phyloP scores from a whole-genome alignment of 37 sponge, comb jelly and placozoan species.

The Halichondria panicea region DNA sequence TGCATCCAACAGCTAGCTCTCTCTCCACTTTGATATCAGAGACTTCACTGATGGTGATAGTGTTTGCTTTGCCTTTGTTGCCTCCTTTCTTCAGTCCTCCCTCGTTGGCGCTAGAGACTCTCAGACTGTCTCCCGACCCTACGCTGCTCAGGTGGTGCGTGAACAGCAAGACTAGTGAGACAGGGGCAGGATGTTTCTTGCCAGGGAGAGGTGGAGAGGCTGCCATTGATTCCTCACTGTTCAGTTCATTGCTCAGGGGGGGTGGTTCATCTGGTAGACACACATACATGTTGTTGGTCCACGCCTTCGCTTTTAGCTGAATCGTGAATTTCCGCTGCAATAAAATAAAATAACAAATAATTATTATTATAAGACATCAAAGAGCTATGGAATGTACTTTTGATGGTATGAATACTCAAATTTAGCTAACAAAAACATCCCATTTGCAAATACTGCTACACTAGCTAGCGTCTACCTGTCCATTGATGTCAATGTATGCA shows the following conservation, averaged over 20 bases:
- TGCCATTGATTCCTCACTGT: not conserved
- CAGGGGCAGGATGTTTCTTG: not conserved
- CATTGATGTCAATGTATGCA: constrained; percentile 34
- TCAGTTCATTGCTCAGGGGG: not conserved
- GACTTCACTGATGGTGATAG: too few relatives aligned
- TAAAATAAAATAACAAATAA: not conserved
- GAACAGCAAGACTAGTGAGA: constrained; percentile 2
- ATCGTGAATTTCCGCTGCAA: constrained; percentile 1
- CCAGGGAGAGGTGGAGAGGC: not conserved
- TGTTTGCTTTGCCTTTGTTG: not conserved
- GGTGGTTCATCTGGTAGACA: not conserved
- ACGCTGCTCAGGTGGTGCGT: not conserved
- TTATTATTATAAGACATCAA: not conserved
- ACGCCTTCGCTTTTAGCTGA: constrained; percentile 14
- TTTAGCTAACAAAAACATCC: too few relatives aligned
- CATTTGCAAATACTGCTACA: too few relatives aligned
- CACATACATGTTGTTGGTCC: constrained; percentile 38
- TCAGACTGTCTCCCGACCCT: not conserved
- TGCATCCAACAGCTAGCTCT: constrained; percentile 40
- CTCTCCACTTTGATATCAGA: not conserved
- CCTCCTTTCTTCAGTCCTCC: not conserved
- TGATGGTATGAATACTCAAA: too few relatives aligned
- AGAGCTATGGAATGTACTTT: not conserved
- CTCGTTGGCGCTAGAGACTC: not conserved
- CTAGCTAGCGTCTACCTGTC: constrained; percentile 19